These are phyloP conservation scores for Calcarius ornatus DNA, from an alignment of 2,113 vertebrate genomes.

Conservation along the genomic window DNA sequence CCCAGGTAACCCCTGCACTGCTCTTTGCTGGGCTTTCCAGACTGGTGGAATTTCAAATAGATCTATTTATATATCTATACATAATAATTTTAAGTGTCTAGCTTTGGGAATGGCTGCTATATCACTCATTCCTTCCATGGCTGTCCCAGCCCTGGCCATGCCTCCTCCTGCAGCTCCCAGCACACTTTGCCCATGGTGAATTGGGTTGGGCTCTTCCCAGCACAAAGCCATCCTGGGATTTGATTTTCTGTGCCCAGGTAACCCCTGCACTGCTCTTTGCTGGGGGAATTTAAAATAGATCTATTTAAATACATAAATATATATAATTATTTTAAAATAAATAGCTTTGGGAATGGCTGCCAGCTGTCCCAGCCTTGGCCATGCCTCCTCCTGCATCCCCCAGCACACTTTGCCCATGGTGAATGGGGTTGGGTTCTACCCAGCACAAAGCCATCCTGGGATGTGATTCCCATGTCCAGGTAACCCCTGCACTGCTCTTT, in stretches of 20 bases:
- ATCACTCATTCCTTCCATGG: fast-evolving
- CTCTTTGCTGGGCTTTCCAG: too few species aligned
- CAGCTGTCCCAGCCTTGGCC: too few species aligned
- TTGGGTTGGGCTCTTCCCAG: too few species aligned
- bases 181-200: constrained; percentile 67
- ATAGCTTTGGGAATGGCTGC: too few species aligned
- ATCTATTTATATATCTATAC: neutral
- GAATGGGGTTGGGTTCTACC: neutral
- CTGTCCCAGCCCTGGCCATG: neutral
- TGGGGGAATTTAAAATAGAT: too few species aligned
- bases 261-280: too few species aligned
- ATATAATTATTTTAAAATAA: too few species aligned
- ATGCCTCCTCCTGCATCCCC: too few species aligned
- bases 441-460: fast-evolving
- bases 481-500: neutral
- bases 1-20: neutral
- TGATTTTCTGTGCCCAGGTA: too few species aligned
- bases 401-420: too few species aligned
- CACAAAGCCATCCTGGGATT: too few species aligned
- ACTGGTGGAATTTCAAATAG: neutral
- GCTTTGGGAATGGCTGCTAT: fast-evolving
- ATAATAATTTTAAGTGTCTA: fast-evolving
- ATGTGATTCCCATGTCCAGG: fast-evolving
- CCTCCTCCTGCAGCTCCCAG: neutral
- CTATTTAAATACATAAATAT: too few species aligned